Base-by-base conservation (phyloP, 2,113 vertebrate species). In the Sorex araneus region DNA sequence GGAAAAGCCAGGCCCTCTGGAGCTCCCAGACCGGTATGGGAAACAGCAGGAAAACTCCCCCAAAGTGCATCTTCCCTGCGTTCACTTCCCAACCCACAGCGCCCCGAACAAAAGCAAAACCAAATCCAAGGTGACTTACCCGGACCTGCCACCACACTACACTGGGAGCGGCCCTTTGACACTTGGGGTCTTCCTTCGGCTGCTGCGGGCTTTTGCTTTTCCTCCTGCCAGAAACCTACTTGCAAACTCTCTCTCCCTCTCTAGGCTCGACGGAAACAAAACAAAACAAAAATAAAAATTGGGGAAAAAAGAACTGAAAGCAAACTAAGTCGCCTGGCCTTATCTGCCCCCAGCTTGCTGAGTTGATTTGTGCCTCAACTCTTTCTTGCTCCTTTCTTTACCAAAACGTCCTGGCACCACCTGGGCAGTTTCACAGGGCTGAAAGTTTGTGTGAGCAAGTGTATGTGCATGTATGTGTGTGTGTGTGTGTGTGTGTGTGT, bases 391-490 rank as follows among this genome's bases (percentile, higher is more conserved):
- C 96, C 93, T 96, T 96, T 96, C 93, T 92, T 97, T 97, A 94
- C 96, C 94, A 95, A 95, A 89, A 97, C 97, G 96, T 96, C 94
- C 95, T 97, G 97, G 95, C 96, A 96, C 97, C 98, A 98, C 98
- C 98, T 98, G 97, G 96, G 91, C 92, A 97, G 97, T 97, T 97
- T 97, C 97, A 95, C 96, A 97, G 97, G 96, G 97, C 97, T 97
- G 97, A 97, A 98, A 98, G 97, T 98, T 98, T 98, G 91, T 97
- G 94, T 86, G 91, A 78, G 67, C 21, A 78, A 88, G 84, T 90
- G 85, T 85, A 89, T 57, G 96, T 85, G 67, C 21, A 78, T 85
- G 84, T 90, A 82, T 85, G 90, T 57, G 96, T 85, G 97, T 89
- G 95, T 47, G 97, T 77, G 64, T 94, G 92, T 94, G 94, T 86